These are phyloP conservation scores for Rousettus madagascariensis DNA, from an alignment of 2,797 vertebrate species.

Conservation along the genomic window DNA sequence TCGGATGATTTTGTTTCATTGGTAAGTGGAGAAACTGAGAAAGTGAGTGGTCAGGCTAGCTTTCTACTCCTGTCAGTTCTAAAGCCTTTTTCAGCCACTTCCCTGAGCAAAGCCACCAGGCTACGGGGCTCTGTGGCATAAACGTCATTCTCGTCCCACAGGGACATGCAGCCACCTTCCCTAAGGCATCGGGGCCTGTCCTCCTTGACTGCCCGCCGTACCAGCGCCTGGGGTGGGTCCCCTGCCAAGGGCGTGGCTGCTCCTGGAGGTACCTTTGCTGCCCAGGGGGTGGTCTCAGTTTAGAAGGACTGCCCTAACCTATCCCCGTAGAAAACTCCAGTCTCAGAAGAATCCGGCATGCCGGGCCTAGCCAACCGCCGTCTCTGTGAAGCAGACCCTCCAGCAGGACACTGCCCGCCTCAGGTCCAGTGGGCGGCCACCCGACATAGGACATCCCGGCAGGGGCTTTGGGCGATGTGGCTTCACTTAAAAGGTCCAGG, in stretches of 20 bases:
- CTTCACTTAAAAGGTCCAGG: background rate
- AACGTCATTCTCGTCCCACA: background rate
- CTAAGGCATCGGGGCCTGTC: background rate
- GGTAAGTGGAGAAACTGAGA: background rate
- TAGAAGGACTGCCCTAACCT: background rate
- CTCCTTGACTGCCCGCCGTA: background rate
- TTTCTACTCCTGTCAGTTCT: background rate
- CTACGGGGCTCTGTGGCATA: background rate
- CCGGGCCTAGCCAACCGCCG: background rate
- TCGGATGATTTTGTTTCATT: background rate
- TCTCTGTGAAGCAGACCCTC: background rate
- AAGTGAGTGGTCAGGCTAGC: background rate
- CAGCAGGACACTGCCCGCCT: background rate
- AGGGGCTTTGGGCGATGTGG: background rate
- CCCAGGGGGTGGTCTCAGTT: background rate
- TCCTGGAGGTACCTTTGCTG: background rate
- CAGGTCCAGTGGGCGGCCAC: accelerated
- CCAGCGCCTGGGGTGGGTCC: accelerated
- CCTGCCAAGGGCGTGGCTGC: accelerated
- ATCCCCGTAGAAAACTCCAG: background rate
- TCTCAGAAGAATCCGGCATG: background rate
- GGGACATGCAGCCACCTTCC: background rate
- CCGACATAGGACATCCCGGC: background rate
- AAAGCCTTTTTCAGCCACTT: background rate
- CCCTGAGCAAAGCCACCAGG: background rate